These are phyloP conservation scores for Cheilosia soror DNA, from an alignment of 2,888 invertebrate genomes.

Conservation along the genomic window DNA sequence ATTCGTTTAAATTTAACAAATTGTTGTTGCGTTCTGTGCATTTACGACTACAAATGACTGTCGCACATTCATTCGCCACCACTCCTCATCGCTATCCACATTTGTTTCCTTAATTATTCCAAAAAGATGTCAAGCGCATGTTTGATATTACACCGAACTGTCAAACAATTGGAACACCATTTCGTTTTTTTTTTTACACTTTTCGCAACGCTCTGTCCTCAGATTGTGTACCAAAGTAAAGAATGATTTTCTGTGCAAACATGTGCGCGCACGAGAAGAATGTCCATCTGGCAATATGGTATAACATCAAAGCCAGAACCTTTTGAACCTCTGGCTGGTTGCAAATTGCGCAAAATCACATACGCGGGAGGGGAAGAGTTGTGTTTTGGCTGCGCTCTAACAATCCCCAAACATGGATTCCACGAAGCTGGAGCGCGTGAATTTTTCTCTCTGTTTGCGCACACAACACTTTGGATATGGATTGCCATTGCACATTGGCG, in stretches of 20 bases:
- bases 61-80: not conserved
- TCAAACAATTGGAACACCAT: conserved; percentile 71
- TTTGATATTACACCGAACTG: conserved; percentile 64
- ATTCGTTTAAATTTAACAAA: not conserved
- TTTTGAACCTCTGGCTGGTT: conserved; percentile 68
- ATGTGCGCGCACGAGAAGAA: conserved; percentile 68
- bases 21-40: not conserved
- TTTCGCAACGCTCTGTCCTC: conserved; percentile 1
- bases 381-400: conserved; percentile 72
- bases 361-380: conserved; percentile 44
- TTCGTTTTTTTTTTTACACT: conserved; percentile 23
- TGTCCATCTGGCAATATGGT: conserved; percentile 75
- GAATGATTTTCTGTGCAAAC: conserved; percentile 47
- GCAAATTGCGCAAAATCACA: conserved; percentile 51
- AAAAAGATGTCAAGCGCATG: conserved; percentile 64
- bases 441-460: conserved; percentile 63
- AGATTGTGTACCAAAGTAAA: conserved; percentile 2
- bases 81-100: not conserved
- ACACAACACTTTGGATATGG: conserved; percentile 54
- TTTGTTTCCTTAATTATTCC: conserved; percentile 29
- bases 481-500: conserved; percentile 52
- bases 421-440: conserved; percentile 71
- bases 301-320: conserved; percentile 71
- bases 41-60: not conserved
- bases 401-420: conserved; percentile 74